A percentile compares a stretch with the other conserved stretches of the same genome.
These are phyloP conservation scores for Cephalotes varians DNA, from an alignment of 2,888 invertebrate genomes.

Conservation along the genomic window DNA sequence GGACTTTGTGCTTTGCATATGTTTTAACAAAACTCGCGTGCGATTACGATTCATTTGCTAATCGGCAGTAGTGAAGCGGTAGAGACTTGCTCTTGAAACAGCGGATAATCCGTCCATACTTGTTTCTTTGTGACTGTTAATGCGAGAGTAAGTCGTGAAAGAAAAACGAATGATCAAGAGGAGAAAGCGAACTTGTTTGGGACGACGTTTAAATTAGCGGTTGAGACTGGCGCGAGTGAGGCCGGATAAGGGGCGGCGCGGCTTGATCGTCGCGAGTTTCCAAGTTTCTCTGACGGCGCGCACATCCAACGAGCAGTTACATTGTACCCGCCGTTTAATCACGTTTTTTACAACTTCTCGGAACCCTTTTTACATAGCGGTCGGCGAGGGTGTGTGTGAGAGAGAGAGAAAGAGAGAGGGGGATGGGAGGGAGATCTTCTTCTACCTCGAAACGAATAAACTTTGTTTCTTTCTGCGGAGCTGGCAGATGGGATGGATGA, in stretches of 20 bases:
- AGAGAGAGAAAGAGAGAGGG: no score
- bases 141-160: constrained; percentile 22
- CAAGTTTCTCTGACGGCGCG: constrained; percentile 61
- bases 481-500: constrained; percentile 19
- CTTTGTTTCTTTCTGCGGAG: constrained; percentile 62
- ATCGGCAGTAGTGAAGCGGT: constrained; percentile 1
- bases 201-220: constrained; percentile 65
- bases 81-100: not conserved
- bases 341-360: constrained; percentile 66
- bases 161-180: constrained; percentile 48
- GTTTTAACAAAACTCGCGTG: not conserved
- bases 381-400: not conserved
- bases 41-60: constrained; percentile 7
- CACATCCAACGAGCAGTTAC: constrained; percentile 59
- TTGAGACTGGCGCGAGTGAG: constrained; percentile 14
- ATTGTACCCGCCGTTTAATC: constrained; percentile 72
- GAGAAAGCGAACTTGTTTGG: constrained; percentile 45
- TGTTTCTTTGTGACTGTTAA: constrained; percentile 21
- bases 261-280: constrained; percentile 40
- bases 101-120: not conserved
- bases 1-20: constrained; percentile 34
- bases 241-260: constrained; percentile 21
- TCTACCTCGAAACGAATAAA: constrained; percentile 62
- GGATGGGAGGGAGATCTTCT: not conserved
- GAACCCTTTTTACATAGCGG: constrained; percentile 65